Base-by-base conservation (phyloP, 2,113 vertebrate genomes). In the Sporophila hypoxantha region DNA sequence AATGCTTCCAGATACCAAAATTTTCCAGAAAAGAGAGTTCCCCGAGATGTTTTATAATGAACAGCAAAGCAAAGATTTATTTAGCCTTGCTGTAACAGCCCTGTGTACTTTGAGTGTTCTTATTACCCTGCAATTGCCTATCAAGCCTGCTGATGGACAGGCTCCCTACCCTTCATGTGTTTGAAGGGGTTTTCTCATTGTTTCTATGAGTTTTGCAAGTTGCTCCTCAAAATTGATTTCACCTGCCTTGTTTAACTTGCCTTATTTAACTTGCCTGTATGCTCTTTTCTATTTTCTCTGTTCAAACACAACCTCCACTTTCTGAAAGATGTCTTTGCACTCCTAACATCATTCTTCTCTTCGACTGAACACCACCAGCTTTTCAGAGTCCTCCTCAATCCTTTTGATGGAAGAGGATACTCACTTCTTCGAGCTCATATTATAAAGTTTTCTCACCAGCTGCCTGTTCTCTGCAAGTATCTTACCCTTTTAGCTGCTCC, bases 11-110 rank as follows among this genome's bases (percentile, higher is more conserved):
- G 42, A 37, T 37, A 78, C 32, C 46, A 83, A 75, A 81, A 75
- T 25, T 23, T 49, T 86, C 80, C 76, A 78, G 46, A 71, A 91
- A 39, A 76, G 47, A 89, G 78, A 70, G 32, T 3, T 92, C 55
- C 42, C 46, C 0, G 8, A 90, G 69, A 84, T 65, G 26, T 37
- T 84, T 76, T n/a, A 36, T 52, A 61, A 84, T n/a, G 67, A 94
- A 76, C 37, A 78, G 83, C 46, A 90, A 90, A 90, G 78, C 59
- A 91, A 94, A 91, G 86, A 78, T 90, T 92, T 94, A 88, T 89
- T 92, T 90, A 91, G 83, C 77, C 55, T 90, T 88, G 50, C 50
- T 57, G 46, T 46, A 68, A 22, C 34, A 71, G 55, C 50, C 21
- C 17, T 46, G 7, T 62, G 61, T 78, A 53, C 50, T 88, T 30